Base-by-base conservation (phyloP, 2,888 invertebrate genomes). In the Toxonevra muliebris region DNA sequence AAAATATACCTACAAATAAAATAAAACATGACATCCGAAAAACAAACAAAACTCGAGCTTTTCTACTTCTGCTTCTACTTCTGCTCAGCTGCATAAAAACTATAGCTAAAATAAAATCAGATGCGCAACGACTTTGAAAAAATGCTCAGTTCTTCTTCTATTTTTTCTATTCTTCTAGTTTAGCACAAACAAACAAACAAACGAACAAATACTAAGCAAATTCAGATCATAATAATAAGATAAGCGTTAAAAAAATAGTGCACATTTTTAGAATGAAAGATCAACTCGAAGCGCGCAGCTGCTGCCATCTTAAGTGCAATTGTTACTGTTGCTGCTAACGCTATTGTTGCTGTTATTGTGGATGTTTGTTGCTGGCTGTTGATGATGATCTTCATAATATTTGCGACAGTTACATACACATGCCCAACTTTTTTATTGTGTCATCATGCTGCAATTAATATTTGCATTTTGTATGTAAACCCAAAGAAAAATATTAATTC, bases 101-200 rank as follows among this genome's bases (percentile, higher is more conserved):
- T 52, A 19, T 5, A 19, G n/a, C 20, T 45, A 48, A 60, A 61
- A 60, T 54, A 54, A 54, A 15, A 59, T 59, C 43, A 59, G 42
- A 30, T 60, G 60, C 52, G 19, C 65, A 65, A 65, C 53, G 65
- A 65, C 65, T 65, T 65, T 65, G 65, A 65, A 65, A 58, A 64
- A 10, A 15, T 30, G 2, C 7, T 30, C 30, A 30, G 7, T 30
- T 30, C 30, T 30, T 30, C 30, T 30, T 30, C 30, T 30, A 4
- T 30, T 30, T 30, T 7, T 30, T 30, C 30, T 30, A 30, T 30
- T 30, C 30, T 30, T 30, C 30, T 30, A 30, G 30, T 7, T 30
- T 4, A 7, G 30, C 30, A 30, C 30, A 30, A 30, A 7, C 7
- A 30, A 30, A 30, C 7, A 30, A 4, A 30, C 30, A 30, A 30